These are phyloP conservation scores for Bombus pyrosoma DNA, from an alignment of 1,140 invertebrate species.

Conservation along the genomic window DNA sequence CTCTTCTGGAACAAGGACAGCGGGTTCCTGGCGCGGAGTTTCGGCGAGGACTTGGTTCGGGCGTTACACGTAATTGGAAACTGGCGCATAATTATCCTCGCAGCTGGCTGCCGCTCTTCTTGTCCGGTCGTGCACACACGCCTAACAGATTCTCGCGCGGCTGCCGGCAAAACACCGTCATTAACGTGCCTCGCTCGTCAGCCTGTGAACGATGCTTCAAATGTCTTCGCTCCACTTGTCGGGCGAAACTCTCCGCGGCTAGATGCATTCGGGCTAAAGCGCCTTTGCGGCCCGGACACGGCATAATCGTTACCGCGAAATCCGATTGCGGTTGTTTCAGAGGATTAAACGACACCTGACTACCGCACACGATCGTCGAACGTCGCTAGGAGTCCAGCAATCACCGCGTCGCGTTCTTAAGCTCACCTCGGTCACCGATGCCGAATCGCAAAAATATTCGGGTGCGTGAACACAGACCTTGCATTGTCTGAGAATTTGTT, in stretches of 20 bases:
- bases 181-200: constrained; percentile 64
- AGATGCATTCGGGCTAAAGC: constrained; percentile 56
- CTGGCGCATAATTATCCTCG: constrained; percentile 72
- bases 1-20: constrained; percentile 36
- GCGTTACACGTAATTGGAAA: constrained; percentile 73
- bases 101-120: constrained; percentile 41
- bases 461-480: background rate
- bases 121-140: constrained; percentile 43
- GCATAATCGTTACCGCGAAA: constrained; percentile 64
- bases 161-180: constrained; percentile 55
- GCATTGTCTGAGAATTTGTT: background rate
- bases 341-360: constrained; percentile 33
- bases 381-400: background rate
- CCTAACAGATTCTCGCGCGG: constrained; percentile 50
- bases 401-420: background rate
- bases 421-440: background rate
- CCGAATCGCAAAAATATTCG: background rate
- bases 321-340: constrained; percentile 64
- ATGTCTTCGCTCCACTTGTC: constrained; percentile 55
- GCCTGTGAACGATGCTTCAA: constrained; percentile 57
- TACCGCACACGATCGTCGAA: background rate
- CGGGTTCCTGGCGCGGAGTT: constrained; percentile 14
- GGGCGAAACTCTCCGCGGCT: constrained; percentile 47
- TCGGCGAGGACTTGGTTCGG: constrained; percentile 45
- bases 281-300: constrained; percentile 57